Percentiles rank a stretch among this genome's conserved stretches.
These are phyloP conservation scores for Solen grandis DNA, from an alignment of 1,140 invertebrate genomes.

Conservation along the genomic window DNA sequence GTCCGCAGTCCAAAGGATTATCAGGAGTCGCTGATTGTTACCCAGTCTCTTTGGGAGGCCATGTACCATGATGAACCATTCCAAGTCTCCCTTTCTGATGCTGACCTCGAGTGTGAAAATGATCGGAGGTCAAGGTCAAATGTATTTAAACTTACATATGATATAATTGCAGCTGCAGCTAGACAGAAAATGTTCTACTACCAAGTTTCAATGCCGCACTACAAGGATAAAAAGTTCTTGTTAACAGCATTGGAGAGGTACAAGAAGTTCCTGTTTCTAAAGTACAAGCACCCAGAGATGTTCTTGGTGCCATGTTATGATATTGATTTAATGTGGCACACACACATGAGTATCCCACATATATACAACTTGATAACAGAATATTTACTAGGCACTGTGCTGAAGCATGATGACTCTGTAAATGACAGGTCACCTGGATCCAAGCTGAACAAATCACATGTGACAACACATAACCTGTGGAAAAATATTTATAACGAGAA, in stretches of 20 bases:
- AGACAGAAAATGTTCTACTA: constrained; percentile 79
- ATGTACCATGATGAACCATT: constrained; percentile 61
- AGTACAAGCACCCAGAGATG: constrained; percentile 75
- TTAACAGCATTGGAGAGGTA: constrained; percentile 78
- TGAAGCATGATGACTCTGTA: constrained; percentile 80
- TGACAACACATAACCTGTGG: constrained; percentile 62
- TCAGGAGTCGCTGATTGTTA: constrained; percentile 2
- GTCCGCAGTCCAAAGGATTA: constrained; percentile 52
- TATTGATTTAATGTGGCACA: constrained; percentile 81
- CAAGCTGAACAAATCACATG: constrained; percentile 66
- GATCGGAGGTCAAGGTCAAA: background rate
- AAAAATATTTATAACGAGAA: constrained; percentile 62
- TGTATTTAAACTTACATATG: constrained; percentile 66
- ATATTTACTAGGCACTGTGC: constrained; percentile 74
- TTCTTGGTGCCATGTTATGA: constrained; percentile 82
- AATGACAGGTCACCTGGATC: constrained; percentile 78
- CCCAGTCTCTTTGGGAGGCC: constrained; percentile 56
- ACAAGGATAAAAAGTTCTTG: constrained; percentile 78
- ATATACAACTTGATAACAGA: constrained; percentile 77
- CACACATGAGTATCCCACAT: constrained; percentile 79
- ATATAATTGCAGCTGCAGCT: constrained; percentile 76
- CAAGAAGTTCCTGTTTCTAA: constrained; percentile 80
- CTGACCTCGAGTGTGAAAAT: background rate
- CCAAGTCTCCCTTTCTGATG: constrained; percentile 19
- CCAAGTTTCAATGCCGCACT: constrained; percentile 82